Evolutionary conservation across 2,888 invertebrate genomes (phyloP), one percentile per base, ranked within the genome.

Genomic region (Calameuta idolon): DNA sequence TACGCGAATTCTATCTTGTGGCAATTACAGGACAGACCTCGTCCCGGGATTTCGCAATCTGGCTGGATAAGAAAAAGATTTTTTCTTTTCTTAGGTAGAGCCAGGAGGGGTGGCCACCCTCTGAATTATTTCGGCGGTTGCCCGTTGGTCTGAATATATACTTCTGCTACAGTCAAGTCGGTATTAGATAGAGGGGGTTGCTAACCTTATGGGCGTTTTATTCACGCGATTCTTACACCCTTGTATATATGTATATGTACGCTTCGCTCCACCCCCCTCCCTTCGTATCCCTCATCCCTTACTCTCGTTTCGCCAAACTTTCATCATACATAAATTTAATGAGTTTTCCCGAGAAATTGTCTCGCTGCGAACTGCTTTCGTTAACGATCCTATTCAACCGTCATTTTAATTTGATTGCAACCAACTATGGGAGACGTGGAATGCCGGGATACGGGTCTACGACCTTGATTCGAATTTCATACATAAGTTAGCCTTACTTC

Each of bases 381-480:
- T 83, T 84, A 83, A 84, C 82, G 83, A 84, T 80, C 82, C 78
- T 79, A 83, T 84, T 83, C 85, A 85, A 76, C 77, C 75, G 80
- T 76, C 80, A 80, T 83, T 84, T 84, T 84, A 84, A 84, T 84
- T 84, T 81, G 81, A 84, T 84, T 81, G 79, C 78, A 79, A 80
- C 76, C 78, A 55, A 55, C 55, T 9, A 2, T 55, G 1, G 23
- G 55, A 23, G 9, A 23, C 55, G 55, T 4, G 23, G 23, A 23
- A 55, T 55, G 23, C 23, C 23, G 55, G 23, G 23, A 23, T 23
- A 23, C 40, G 40, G 40, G 40, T 40, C 40, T 40, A 40, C 40
- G 40, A 23, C 55, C 23, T 9, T 55, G 23, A 55, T 55, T 55
- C 40, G 40, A 23, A 55, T 9, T 55, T 55, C 55, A 55, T 23